These are phyloP conservation scores for Drosophila gaucha DNA, from an alignment of 2,888 invertebrate species.

Conservation along the genomic window DNA sequence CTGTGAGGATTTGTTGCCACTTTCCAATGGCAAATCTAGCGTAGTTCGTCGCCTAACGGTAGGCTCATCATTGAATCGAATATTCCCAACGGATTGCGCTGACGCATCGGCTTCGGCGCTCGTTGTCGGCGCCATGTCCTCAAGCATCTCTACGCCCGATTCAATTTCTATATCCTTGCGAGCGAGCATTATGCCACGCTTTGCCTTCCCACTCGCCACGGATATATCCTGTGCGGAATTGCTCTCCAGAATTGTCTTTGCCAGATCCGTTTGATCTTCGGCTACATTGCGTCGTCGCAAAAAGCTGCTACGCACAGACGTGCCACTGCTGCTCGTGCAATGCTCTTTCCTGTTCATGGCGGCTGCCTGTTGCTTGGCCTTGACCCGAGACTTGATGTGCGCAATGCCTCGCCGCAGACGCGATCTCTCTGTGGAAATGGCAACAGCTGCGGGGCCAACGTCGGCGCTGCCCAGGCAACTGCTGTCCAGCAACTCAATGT, in stretches of 20 bases:
- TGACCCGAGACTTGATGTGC: slow-evolving; percentile 82
- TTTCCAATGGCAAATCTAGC: slow-evolving; percentile 52
- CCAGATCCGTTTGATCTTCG: neutral
- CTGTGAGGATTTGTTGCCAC: neutral
- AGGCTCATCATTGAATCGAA: neutral
- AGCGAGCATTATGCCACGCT: slow-evolving; percentile 70
- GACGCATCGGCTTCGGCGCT: neutral
- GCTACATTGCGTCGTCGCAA: slow-evolving; percentile 69
- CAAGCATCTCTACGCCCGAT: slow-evolving; percentile 84
- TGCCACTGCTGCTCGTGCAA: slow-evolving; percentile 43
- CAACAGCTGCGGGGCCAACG: slow-evolving; percentile 25
- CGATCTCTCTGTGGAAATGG: slow-evolving; percentile 68
- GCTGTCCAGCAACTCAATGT: slow-evolving; percentile 77
- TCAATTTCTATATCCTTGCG: slow-evolving; percentile 83
- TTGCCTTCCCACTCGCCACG: slow-evolving; percentile 43
- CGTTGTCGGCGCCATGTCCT: slow-evolving; percentile 79
- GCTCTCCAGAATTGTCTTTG: neutral
- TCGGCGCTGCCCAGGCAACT: slow-evolving; percentile 56
- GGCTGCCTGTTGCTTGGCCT: slow-evolving; percentile 70
- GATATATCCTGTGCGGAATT: slow-evolving; percentile 38
- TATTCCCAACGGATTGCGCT: neutral
- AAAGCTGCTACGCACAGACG: slow-evolving; percentile 61
- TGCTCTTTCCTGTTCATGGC: slow-evolving; percentile 67
- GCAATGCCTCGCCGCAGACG: slow-evolving; percentile 81
- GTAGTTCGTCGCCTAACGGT: slow-evolving; percentile 10